Base-by-base conservation (phyloP, 30 jellyfish, hydroid and myxozoan species). In the Chironex yamaguchii region DNA sequence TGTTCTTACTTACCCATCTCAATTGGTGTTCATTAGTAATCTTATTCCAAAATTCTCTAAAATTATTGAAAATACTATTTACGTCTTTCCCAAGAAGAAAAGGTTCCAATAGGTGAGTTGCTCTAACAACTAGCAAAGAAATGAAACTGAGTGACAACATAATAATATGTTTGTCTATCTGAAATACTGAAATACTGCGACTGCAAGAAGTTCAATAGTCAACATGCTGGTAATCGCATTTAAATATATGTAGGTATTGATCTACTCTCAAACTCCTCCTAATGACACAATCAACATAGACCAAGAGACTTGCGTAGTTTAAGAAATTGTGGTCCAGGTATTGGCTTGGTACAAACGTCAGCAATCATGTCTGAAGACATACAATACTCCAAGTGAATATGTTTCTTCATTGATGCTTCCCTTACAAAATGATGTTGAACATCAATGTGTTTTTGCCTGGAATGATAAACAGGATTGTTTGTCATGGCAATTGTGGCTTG, bases 11-110 rank as follows among this genome's bases (percentile, higher is more conserved):
- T 34, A 87, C 97, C 97, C 97, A 88, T 80, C 97, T 53, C 29
- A 88, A 32, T 34, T 88, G 97, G 51, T 88, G 91, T 69, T 88
- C 97, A 78, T 62, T 67, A 2, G 92, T 80, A 1, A 88, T 34
- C 22, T 79, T 33, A 49, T 85, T 88, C 97, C 97, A 88, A 78
- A 78, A 78, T 13, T 58, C 42, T 70, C 87, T 78, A 29, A 88
- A 88, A 30, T 69, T 51, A 22, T 79, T 51, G 27, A 81, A 76
- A 23, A 88, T 79, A n/a, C 79, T 71, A 14, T 52, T 85, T 17
- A 88, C 63, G 1, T 62, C 33, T 26, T 29, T 0, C 2, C 97
- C 97, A 67, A 88, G 76, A 17, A 88, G 81, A 78, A 77, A 9
- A 12, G 92, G 89, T 66, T 79, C 78, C 26, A 87, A 53, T 0